phyloP scores from a whole-genome alignment of 2,113 vertebrate genomes.

The Cottus gobio region DNA sequence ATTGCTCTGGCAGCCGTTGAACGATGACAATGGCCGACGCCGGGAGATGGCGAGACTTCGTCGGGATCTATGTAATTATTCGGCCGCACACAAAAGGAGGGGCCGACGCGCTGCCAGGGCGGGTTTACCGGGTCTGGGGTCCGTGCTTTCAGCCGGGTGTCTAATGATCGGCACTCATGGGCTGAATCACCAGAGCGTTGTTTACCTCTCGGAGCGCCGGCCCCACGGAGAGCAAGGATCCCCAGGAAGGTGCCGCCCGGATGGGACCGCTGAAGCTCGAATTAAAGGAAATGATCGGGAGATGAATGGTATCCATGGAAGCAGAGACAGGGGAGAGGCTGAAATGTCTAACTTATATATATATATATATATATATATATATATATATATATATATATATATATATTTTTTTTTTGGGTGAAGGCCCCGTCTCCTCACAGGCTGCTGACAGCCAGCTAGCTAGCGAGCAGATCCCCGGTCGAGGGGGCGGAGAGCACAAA shows the following conservation, averaged over 20 bases:
- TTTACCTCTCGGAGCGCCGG: conserved; percentile 62
- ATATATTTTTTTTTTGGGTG: conserved; percentile 41
- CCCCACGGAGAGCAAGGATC: conserved; percentile 29
- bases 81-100: conserved; percentile 58
- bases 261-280: conserved; percentile 23
- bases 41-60: conserved; percentile 63
- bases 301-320: conserved; percentile 60
- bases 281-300: conserved; percentile 63
- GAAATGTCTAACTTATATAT: conserved; percentile 49
- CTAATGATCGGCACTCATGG: conserved; percentile 74
- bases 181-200: conserved; percentile 70
- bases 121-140: conserved; percentile 71
- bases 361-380: too few relatives aligned
- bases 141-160: conserved; percentile 58
- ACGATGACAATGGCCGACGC: conserved; percentile 65
- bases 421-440: conserved; percentile 47
- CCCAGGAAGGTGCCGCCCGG: neutral
- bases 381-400: too few relatives aligned
- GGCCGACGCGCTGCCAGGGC: conserved; percentile 57
- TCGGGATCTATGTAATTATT: conserved; percentile 72
- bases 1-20: conserved; percentile 73
- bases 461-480: conserved; percentile 45
- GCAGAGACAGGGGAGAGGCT: conserved; percentile 47
- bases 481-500: conserved; percentile 37
- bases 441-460: conserved; percentile 53